Evolutionary conservation across 2,797 vertebrate species (phyloP), one percentile per base, ranked within the genome.

Genomic region (Mus caroli): DNA sequence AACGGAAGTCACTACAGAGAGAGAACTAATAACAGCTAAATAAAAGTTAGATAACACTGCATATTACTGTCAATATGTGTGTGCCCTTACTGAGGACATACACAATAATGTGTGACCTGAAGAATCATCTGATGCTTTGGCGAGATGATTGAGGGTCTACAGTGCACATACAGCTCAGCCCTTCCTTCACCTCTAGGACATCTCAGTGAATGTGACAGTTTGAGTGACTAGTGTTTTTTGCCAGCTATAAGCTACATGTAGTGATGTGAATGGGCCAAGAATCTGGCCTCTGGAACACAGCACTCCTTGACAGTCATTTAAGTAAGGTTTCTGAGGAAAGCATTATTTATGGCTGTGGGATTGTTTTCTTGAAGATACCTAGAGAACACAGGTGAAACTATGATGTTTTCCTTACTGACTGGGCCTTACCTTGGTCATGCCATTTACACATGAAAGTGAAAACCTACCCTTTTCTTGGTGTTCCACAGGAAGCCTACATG

Each of bases 351-450:
- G 40, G 85, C 84, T 92, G 0, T 28, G 84, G 40, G 46, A 10
- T 37, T 46, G 12, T 64, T 43, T 64, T 26, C 79, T 60, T 58
- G n/a, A 24, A 26, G 40, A 88, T 86, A 77, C 17, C 78, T 13
- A 75, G 75, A 34, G 54, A 83, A 43, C 71, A 17, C 8, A 13
- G 19, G 5, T 3, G 14, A 6, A 46, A 31, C 12, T n/a, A 8
- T 6, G 6, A 11, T 13, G 0, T 9, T 94, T 92, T 87, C 3
- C 0, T 24, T 1, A 2, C 34, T 28, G 2, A 76, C 4, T 67
- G 60, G 56, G 54, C 9, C 93, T 56, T 31, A 90, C 73, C 91
- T 83, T 50, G 6, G 46, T 62, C 60, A 69, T 28, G 11, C 22
- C n/a, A 3, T 93, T 88, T 19, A 28, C 46, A 6, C 13, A 11